These are phyloP conservation scores for Halcyon chelicuti DNA, from an alignment of 2,797 vertebrate genomes.

Conservation along the genomic window DNA sequence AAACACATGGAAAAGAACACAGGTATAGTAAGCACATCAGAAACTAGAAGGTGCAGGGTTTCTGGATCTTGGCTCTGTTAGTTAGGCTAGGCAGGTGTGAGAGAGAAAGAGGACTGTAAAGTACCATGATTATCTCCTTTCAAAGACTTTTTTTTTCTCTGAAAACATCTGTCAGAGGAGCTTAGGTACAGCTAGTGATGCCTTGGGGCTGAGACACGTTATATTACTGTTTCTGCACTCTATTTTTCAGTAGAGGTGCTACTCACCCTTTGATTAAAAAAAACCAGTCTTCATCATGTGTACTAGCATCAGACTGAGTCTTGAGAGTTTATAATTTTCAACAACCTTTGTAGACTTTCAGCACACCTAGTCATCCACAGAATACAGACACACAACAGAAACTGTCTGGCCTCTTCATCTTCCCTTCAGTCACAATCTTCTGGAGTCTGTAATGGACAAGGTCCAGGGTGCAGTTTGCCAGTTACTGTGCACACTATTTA, in stretches of 20 bases:
- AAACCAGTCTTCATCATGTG: not conserved
- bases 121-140: not conserved
- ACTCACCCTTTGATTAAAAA: not conserved
- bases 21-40: fast-evolving
- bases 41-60: not conserved
- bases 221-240: not conserved
- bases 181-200: not conserved
- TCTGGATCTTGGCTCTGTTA: not conserved
- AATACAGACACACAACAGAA: not conserved
- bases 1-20: not conserved
- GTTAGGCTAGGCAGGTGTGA: not conserved
- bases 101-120: not conserved
- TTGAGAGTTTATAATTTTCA: not conserved
- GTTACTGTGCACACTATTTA: not conserved
- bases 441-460: not conserved
- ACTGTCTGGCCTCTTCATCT: not conserved
- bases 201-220: not conserved
- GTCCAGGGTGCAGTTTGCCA: not conserved
- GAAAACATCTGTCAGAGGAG: not conserved
- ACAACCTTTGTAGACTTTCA: not conserved
- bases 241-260: not conserved
- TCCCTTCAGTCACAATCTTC: not conserved
- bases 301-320: not conserved
- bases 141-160: not conserved
- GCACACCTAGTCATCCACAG: not conserved